Percentiles rank a stretch among this genome's conserved stretches.
These are phyloP conservation scores for Notechis scutatus DNA, from an alignment of 2,113 vertebrate genomes.

Conservation along the genomic window DNA sequence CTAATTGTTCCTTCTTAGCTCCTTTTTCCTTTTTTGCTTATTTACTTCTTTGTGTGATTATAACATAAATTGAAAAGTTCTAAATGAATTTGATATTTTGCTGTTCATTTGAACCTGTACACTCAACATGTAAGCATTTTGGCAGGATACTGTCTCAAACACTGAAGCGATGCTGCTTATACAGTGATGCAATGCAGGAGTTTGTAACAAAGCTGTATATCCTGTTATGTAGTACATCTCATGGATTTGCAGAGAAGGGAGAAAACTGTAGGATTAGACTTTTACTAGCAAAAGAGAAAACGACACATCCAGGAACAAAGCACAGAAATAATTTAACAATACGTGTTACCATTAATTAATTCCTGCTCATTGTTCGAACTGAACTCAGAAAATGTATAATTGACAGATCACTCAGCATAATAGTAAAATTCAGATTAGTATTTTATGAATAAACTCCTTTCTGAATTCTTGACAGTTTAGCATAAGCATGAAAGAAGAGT, in stretches of 20 bases:
- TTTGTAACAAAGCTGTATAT: neutral
- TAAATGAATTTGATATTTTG: conserved; percentile 60
- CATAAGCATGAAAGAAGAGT: neutral
- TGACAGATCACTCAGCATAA: conserved; percentile 10
- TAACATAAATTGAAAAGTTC: conserved; percentile 59
- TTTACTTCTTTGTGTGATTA: conserved; percentile 5
- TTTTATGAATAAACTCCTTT: neutral
- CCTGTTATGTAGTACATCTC: neutral
- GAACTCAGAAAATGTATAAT: conserved; percentile 40
- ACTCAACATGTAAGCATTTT: conserved; percentile 10
- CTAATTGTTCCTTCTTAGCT: conserved; percentile 77
- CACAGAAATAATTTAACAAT: conserved; percentile 1
- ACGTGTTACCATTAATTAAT: neutral
- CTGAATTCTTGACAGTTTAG: neutral
- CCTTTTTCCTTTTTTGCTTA: conserved; percentile 67
- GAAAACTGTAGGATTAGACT: neutral
- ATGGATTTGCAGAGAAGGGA: neutral
- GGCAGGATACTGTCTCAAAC: neutral
- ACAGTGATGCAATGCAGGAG: neutral
- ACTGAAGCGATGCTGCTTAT: neutral
- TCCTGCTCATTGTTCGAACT: conserved; percentile 31
- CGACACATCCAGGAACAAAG: conserved; percentile 46
- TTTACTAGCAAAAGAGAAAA: conserved; percentile 51
- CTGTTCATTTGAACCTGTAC: conserved; percentile 56
- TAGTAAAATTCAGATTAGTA: neutral